phyloP scores from a whole-genome alignment of 2,888 invertebrate genomes.

The Blera fallax region DNA sequence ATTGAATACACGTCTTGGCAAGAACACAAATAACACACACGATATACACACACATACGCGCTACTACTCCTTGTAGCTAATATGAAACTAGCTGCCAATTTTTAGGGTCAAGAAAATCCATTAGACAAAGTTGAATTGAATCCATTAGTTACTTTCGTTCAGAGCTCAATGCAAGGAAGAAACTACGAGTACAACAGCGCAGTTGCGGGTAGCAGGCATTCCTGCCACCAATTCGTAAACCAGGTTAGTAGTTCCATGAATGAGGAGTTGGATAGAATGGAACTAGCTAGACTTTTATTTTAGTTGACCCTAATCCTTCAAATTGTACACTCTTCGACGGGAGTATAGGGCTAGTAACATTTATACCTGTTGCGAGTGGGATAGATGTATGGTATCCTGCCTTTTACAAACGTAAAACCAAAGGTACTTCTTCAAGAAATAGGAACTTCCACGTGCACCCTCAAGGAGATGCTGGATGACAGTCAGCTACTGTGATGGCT shows the following conservation, averaged over 20 bases:
- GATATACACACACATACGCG: neutral
- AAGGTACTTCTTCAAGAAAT: too few relatives aligned
- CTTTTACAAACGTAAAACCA: too few relatives aligned
- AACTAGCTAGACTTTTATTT: slow-evolving; percentile 3
- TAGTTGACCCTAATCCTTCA: slow-evolving; percentile 19
- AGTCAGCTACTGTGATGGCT: too few relatives aligned
- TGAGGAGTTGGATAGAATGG: neutral
- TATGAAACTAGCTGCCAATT: slow-evolving; percentile 43
- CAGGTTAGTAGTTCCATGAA: slow-evolving; percentile 38
- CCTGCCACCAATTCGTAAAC: slow-evolving; percentile 7
- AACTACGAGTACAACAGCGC: slow-evolving; percentile 7
- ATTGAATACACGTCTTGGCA: neutral
- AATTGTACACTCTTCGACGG: neutral
- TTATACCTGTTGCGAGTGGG: neutral
- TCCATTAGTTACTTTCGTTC: slow-evolving; percentile 78
- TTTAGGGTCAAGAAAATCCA: slow-evolving; percentile 82
- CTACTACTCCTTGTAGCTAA: slow-evolving; percentile 1
- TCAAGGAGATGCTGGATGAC: too few relatives aligned
- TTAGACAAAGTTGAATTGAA: slow-evolving; percentile 81
- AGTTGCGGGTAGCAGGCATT: neutral
- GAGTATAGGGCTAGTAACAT: neutral
- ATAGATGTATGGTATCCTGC: neutral
- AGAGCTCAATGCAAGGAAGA: neutral
- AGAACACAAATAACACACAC: neutral
- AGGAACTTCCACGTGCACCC: too few relatives aligned